Percentiles rank a stretch among this genome's conserved stretches.
phyloP scores from a whole-genome alignment of 1,140 invertebrate genomes.

The Camponotus pennsylvanicus region DNA sequence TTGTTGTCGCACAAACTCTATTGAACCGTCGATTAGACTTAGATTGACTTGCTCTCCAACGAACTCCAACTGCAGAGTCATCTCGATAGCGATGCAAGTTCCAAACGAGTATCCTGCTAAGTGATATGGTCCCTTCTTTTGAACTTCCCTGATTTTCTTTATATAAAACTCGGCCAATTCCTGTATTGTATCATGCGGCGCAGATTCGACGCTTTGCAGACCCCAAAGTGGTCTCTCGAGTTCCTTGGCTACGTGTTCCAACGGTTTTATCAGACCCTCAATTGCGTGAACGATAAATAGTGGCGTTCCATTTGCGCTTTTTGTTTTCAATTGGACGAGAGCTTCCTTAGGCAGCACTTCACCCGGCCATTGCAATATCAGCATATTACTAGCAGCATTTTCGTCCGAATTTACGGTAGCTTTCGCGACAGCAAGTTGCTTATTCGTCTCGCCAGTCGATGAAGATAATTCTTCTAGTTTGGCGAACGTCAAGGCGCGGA shows the following conservation, averaged over 20 bases:
- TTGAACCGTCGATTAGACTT: conserved; percentile 97
- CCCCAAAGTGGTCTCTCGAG: conserved; percentile 94
- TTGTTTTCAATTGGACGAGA: conserved; percentile 88
- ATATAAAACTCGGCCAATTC: conserved; percentile 94
- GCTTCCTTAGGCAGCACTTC: conserved; percentile 89
- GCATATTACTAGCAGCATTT: conserved; percentile 9
- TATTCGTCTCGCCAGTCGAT: conserved; percentile 66
- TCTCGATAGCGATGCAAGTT: conserved; percentile 96
- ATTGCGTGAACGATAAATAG: conserved; percentile 96
- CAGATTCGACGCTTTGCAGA: conserved; percentile 93
- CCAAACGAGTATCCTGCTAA: conserved; percentile 98
- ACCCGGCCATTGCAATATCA: conserved; percentile 77
- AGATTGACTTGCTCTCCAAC: conserved; percentile 88
- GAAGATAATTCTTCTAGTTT: conserved; percentile 90
- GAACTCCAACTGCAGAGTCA: conserved; percentile 93
- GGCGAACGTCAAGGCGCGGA: conserved; percentile 92
- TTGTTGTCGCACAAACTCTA: conserved; percentile 94
- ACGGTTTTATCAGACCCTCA: conserved; percentile 93
- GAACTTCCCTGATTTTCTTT: conserved; percentile 91
- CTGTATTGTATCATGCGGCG: conserved; percentile 91
- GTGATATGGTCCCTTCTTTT: conserved; percentile 93
- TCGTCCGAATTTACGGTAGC: conserved; percentile 13
- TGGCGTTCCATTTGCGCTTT: conserved; percentile 84
- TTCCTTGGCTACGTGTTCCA: conserved; percentile 90
- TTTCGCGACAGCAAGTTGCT: conserved; percentile 34